Conservation (phyloP, 2,113 vertebrate genomes). For the Heptranchias perlo region DNA sequence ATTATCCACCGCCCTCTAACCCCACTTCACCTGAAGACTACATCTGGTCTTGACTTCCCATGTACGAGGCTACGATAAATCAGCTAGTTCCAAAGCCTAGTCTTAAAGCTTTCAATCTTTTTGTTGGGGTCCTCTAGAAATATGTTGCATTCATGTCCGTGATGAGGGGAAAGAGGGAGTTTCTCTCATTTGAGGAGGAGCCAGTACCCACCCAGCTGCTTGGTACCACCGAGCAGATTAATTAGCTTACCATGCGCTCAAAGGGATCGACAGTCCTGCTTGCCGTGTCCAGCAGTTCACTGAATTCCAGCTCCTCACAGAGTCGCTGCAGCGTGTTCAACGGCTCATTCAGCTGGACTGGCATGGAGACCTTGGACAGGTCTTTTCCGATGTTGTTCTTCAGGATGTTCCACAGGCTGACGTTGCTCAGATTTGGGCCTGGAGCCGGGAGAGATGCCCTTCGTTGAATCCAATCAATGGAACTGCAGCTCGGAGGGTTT, state of each 20-base stretch:
- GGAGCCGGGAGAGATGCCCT: conserved; percentile 65
- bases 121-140: too few species aligned
- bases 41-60: too few species aligned
- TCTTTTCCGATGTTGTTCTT: conserved; percentile 91
- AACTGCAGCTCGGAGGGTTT: neutral
- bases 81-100: too few species aligned
- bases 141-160: neutral
- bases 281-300: conserved; percentile 72
- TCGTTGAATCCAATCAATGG: conserved; percentile 50
- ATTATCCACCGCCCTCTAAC: too few species aligned
- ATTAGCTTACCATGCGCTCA: conserved; percentile 69
- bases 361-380: conserved; percentile 84
- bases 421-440: conserved; percentile 65
- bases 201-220: neutral
- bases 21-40: too few species aligned
- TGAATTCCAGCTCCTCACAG: conserved; percentile 83
- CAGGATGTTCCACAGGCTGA: conserved; percentile 81
- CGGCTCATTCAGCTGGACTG: conserved; percentile 76
- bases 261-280: conserved; percentile 67
- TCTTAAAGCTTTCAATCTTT: too few species aligned
- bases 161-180: neutral
- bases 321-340: conserved; percentile 77
- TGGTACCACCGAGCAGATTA: neutral
- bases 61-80: too few species aligned
- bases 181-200: neutral